phyloP scores from a whole-genome alignment of 2,797 vertebrate species.

The Tangara arthus region DNA sequence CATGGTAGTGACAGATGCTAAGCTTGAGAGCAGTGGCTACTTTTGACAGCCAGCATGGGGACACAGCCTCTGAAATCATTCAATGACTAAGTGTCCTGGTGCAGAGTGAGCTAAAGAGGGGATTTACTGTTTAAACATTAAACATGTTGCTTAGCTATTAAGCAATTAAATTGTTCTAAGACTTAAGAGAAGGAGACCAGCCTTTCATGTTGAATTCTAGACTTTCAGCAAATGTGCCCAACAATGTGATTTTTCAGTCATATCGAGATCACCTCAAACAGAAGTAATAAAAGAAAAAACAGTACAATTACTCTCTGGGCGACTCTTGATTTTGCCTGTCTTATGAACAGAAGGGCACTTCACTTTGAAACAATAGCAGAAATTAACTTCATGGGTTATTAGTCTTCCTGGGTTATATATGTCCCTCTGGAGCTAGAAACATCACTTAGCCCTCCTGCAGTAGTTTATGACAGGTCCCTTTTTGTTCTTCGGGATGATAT shows the following conservation, averaged over 20 bases:
- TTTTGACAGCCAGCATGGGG: background rate
- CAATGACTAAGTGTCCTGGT: background rate
- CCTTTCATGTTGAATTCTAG: background rate
- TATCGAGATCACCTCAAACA: background rate
- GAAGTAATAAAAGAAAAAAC: background rate
- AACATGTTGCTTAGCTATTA: conserved; percentile 62
- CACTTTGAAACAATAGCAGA: background rate
- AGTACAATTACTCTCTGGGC: background rate
- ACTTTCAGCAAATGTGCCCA: background rate
- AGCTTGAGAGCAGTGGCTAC: conserved; percentile 1
- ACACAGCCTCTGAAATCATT: conserved; percentile 27
- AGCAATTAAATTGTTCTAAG: conserved; percentile 27
- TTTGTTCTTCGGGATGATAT: background rate
- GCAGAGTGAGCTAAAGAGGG: conserved; percentile 31
- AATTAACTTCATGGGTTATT: background rate
- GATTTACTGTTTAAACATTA: conserved; percentile 64
- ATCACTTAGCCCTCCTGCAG: background rate
- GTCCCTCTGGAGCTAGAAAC: background rate
- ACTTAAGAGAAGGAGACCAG: background rate
- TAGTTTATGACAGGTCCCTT: background rate
- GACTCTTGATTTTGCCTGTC: background rate
- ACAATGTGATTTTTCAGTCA: background rate
- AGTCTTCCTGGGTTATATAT: background rate
- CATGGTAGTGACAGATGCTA: background rate
- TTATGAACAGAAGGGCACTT: background rate